Evolutionary conservation across 2,888 invertebrate genomes (phyloP), one percentile per base, ranked within the genome.

Genomic region (Aradus depressus): DNA sequence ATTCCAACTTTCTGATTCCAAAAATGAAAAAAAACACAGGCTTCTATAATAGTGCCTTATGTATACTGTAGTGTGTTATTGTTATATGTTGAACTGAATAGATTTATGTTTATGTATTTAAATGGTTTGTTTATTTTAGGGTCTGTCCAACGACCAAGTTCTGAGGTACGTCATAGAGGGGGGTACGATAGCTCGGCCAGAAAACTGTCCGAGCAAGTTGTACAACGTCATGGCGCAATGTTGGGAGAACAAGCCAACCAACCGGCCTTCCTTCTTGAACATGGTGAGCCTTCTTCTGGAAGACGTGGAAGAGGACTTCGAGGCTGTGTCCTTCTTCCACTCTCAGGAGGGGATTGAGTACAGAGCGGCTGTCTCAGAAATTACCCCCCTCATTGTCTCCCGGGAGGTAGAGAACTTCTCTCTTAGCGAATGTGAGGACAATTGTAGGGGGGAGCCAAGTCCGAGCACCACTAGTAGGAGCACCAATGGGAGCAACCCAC

Each of bases 171-270:
- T 95, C 53, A 84, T 87, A 58, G 87, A 87, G 62, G 90, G 91
- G 45, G 86, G 89, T 50, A 84, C 90, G 39, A 92, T 97, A 91
- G 90, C 91, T 67, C 79, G 85, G 55, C 98, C 97, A 0, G 90
- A 90, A 68, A 88, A 91, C 68, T 97, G 97, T 69, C 95, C 96
- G 1, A 87, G 90, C 64, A 79, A 84, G 61, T 72, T 97, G 67
- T 92, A 89, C 70, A 77, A 81, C 59, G 72, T 97, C 58, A 98
- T 98, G 97, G 76, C 81, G 60, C 75, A 76, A 57, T 96, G 95
- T 68, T 98, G 97, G 97, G 77, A 82, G 62, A 86, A 86, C 68
- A 80, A 85, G 60, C 80, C 88, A 1, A 70, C 73, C 28, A 72
- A 75, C 45, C 75, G 97, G 52, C 96, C 96, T 22, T 75, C 81